A percentile compares a stretch with the other conserved stretches of the same genome.
These are phyloP conservation scores for Phytoseiulus persimilis DNA, from an alignment of 2,888 invertebrate species.

Conservation along the genomic window DNA sequence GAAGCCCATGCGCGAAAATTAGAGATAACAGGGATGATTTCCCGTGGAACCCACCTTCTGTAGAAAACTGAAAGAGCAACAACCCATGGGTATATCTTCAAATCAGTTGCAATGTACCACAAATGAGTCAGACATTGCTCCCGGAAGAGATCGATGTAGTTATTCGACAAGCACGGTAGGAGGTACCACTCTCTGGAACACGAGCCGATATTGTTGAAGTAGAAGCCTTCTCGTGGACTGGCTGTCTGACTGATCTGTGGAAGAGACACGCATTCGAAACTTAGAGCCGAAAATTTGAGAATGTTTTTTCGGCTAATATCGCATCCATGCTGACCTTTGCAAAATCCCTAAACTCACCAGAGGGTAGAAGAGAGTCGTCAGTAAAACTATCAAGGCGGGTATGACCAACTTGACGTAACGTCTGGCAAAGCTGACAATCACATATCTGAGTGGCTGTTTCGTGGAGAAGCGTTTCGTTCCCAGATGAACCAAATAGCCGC, in stretches of 20 bases:
- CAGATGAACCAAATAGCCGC: conserved; percentile 17
- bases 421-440: neutral
- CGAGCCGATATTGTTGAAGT: conserved; percentile 16
- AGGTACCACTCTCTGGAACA: conserved; percentile 17
- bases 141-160: conserved; percentile 28
- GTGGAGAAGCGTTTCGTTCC: conserved; percentile 5
- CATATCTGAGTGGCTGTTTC: neutral
- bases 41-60: neutral
- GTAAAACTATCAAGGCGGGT: neutral
- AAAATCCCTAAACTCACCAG: neutral
- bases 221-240: conserved; percentile 36
- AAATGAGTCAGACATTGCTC: conserved; percentile 28
- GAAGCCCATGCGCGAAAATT: neutral
- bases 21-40: neutral
- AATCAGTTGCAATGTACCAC: conserved; percentile 21
- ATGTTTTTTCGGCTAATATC: no score
- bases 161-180: conserved; percentile 9
- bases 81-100: conserved; percentile 21
- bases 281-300: neutral
- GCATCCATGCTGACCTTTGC: no score
- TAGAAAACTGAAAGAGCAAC: conserved; percentile 12
- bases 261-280: neutral
- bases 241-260: conserved; percentile 13
- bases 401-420: conserved; percentile 23
- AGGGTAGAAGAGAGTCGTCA: conserved; percentile 19